Base-by-base conservation (phyloP, 2,888 invertebrate species). In the Torymus aiolomorphi region DNA sequence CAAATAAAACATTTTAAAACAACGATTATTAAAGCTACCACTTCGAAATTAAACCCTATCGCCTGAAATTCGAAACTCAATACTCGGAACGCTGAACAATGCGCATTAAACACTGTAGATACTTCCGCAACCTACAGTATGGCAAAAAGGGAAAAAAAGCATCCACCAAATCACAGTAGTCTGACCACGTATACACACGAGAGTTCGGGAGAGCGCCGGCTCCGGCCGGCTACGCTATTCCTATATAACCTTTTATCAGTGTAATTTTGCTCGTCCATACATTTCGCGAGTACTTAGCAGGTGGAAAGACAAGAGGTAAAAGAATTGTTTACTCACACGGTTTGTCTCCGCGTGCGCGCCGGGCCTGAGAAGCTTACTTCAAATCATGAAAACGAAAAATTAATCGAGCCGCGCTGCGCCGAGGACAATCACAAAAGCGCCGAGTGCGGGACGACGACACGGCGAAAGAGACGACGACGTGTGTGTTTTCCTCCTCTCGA, bases 181-280 rank as follows among this genome's bases (percentile, higher is more conserved):
- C 61, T 77, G 66, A 81, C 80, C 80, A 81, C 78, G 80, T 81
- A 81, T 71, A 78, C 80, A 75, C 18, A 31, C 8, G 8, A 63
- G 42, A 71, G 20, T 70, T 76, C 49, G 13, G 16, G n/a, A 61
- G 20, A 2, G 42, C 42, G 8, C 49, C n/a, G 59, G 16, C 42
- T 75, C 78, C 80, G 75, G 80, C 75, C 80, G 78, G 75, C 80
- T 59, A 62, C 5, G 56, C 42, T 42, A 54, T 24, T 51, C 20
- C 20, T 20, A 20, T 20, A 20, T 20, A 42, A 42, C 42, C 42
- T 1, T 42, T 42, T 42, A 42, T 42, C 42, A 1, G 20, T 20
- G 20, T 20, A 20, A 42, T 42, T 42, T 42, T 42, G 42, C 42
- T 8, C 8, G 8, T 42, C 42, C 42, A 8, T 8, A 42, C 8